Evolutionary conservation across 2,888 invertebrate species (phyloP), one percentile per base, ranked within the genome.

Genomic region (Meganola albula): DNA sequence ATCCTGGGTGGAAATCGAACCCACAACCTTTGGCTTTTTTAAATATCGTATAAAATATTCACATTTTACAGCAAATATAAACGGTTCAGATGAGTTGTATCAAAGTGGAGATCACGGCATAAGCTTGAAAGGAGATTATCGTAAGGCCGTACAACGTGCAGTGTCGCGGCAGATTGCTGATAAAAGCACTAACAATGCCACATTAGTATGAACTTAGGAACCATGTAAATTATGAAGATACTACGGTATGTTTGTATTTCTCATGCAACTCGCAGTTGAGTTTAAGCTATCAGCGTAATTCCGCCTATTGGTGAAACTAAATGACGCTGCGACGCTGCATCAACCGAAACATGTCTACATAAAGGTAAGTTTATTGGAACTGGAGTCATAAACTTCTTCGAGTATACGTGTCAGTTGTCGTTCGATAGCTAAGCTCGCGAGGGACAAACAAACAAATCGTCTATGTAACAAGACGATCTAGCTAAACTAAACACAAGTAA

Each of bases 401-500:
- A 25, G 40, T 40, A 46, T 37, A 40, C 36, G 33, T 32, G 24
- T 37, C 25, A 47, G 39, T 51, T 36, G 40, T 40, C 34, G 32
- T 23, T 48, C 53, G 53, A 55, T 50, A 31, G 51, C 39, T 50
- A 48, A 39, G 37, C 48, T 39, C 29, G 44, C 44, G 27, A 40
- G 34, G 34, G 37, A 53, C 57, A 53, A 56, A 55, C 36, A 32
- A 37, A 53, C 57, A 53, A 56, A 55, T 53, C 43, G 48, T 29
- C 44, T 39, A 42, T 35, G 38, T 56, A 50, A 45, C 53, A 45
- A 54, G 51, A 53, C 47, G 54, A 60, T 57, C 58, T 61, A 60
- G 61, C 55, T 61, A 53, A 67, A 58, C 67, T 64, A 58, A 71
- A 66, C 69, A 68, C 67, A 60, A 67, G 68, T 68, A 58, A 68